Conservation (phyloP, 2,797 vertebrate genomes). For the Melanotaenia nigrans region DNA sequence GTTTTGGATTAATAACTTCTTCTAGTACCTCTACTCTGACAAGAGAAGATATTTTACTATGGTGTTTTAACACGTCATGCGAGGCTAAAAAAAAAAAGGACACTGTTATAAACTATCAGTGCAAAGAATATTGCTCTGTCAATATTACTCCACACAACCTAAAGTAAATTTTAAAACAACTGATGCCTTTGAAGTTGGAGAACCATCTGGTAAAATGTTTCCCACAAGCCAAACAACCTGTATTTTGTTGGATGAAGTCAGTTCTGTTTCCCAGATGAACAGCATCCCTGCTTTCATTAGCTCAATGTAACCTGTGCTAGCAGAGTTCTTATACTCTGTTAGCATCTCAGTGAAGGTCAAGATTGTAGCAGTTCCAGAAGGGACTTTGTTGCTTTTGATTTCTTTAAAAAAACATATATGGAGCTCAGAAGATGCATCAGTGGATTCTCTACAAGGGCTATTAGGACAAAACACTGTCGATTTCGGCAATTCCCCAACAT, state of each 20-base stretch:
- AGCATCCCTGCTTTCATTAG: not conserved
- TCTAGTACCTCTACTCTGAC: constrained; percentile 34
- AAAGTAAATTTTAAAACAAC: constrained; percentile 13
- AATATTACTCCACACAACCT: not conserved
- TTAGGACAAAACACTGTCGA: constrained; percentile 27
- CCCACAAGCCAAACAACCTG: not conserved
- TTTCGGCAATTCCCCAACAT: constrained; percentile 30
- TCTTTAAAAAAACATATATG: constrained; percentile 11
- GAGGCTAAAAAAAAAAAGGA: constrained; percentile 8
- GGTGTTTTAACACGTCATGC: not conserved
- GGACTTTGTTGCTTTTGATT: constrained; percentile 9
- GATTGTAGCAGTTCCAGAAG: constrained; percentile 63
- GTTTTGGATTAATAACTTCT: constrained; percentile 57
- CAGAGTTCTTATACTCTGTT: constrained; percentile 39
- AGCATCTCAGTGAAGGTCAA: constrained; percentile 43
- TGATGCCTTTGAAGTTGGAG: constrained; percentile 17
- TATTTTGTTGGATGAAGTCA: constrained; percentile 14
- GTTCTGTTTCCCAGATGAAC: constrained; percentile 12
- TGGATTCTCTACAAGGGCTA: constrained; percentile 67
- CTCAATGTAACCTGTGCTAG: constrained; percentile 18
- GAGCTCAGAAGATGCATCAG: constrained; percentile 26
- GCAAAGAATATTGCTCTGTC: constrained; percentile 14
- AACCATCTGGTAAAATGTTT: not conserved
- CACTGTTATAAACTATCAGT: constrained; percentile 9
- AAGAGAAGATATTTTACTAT: constrained; percentile 24